phyloP scores from a whole-genome alignment of 2,113 vertebrate genomes.

The Mola mola region DNA sequence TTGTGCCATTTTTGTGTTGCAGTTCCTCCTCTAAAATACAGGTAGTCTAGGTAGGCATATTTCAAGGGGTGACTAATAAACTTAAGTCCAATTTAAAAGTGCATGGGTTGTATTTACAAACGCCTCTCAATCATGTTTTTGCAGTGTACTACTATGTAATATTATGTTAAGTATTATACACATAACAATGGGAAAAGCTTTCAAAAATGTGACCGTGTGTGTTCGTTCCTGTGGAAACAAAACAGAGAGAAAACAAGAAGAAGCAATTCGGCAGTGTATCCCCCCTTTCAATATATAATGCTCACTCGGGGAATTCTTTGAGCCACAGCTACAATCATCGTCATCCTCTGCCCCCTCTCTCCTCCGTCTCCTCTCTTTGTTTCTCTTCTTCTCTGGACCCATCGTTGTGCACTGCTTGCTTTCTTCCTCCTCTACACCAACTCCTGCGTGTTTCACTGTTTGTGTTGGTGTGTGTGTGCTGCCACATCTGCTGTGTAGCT shows the following conservation, averaged over 20 bases:
- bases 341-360: constrained; percentile 35
- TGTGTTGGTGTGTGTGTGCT: constrained; percentile 9
- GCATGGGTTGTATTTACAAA: no score
- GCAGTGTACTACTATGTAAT: no score
- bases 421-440: constrained; percentile 19
- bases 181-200: constrained; percentile 30
- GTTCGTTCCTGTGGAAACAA: constrained; percentile 60
- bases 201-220: constrained; percentile 57
- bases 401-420: constrained; percentile 30
- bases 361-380: constrained; percentile 33
- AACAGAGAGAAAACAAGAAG: constrained; percentile 41
- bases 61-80: no score
- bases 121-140: no score
- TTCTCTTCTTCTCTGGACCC: constrained; percentile 41
- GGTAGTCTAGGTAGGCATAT: no score
- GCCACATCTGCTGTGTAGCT: constrained; percentile 47
- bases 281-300: constrained; percentile 67
- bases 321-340: constrained; percentile 51
- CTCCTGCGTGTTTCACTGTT: constrained; percentile 18
- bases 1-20: no score
- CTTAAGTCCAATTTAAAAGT: no score
- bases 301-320: constrained; percentile 66
- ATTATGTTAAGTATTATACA: no score
- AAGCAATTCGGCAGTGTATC: constrained; percentile 64
- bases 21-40: no score